These are phyloP conservation scores for Geodia barretti DNA, from an alignment of 37 sponge, comb jelly and placozoan species.

Conservation along the genomic window DNA sequence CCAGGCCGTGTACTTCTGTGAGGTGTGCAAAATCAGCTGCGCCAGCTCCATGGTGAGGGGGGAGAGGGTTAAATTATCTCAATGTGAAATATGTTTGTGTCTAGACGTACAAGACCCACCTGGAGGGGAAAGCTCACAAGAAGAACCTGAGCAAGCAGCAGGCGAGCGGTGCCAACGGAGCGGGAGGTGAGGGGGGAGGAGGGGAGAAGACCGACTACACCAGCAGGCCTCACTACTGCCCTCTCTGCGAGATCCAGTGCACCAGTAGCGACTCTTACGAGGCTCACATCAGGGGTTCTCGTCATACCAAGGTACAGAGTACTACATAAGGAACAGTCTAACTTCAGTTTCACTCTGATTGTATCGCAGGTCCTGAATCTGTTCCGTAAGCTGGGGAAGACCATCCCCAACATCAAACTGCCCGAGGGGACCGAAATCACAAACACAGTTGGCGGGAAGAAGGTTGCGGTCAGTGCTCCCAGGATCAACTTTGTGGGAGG, in stretches of 20 bases:
- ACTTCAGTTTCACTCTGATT: neutral
- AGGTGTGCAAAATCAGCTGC: slow-evolving; percentile 83
- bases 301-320: slow-evolving; percentile 76
- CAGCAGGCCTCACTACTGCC: slow-evolving; percentile 60
- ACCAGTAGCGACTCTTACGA: slow-evolving; percentile 78
- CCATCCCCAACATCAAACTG: slow-evolving; percentile 71
- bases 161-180: neutral
- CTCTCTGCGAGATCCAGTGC: slow-evolving; percentile 87
- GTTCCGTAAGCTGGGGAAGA: slow-evolving; percentile 80
- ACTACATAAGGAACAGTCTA: neutral
- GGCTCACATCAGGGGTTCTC: slow-evolving; percentile 85
- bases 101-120: slow-evolving; percentile 86
- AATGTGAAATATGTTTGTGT: neutral
- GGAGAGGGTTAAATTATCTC: neutral
- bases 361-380: slow-evolving; percentile 46
- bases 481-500: slow-evolving; percentile 76
- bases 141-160: slow-evolving; percentile 49
- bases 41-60: slow-evolving; percentile 71
- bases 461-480: slow-evolving; percentile 8
- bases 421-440: neutral
- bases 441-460: slow-evolving; percentile 10
- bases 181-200: neutral
- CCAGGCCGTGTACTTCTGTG: slow-evolving; percentile 66
- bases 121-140: slow-evolving; percentile 90
- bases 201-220: neutral